phyloP scores from a whole-genome alignment of 1,140 invertebrate genomes.

The Drosophila sturtevanti region DNA sequence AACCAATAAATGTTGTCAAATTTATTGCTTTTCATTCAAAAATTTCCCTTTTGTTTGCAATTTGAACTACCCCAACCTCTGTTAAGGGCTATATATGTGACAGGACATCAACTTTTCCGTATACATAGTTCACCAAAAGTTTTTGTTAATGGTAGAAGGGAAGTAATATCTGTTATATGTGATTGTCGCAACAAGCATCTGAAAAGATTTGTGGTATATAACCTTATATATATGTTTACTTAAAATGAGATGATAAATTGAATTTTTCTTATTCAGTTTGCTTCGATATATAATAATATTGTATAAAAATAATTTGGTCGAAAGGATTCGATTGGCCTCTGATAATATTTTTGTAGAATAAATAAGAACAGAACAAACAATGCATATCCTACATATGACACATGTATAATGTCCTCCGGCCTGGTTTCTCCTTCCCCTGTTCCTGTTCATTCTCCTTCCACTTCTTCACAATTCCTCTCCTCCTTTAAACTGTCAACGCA shows the following conservation, averaged over 20 bases:
- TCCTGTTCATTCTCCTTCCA: neutral
- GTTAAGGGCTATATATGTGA: neutral
- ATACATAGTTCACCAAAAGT: neutral
- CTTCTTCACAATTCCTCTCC: slow-evolving; percentile 20
- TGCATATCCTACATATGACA: neutral
- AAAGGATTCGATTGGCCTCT: no score
- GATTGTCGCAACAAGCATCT: no score
- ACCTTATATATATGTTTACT: no score
- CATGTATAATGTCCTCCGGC: neutral
- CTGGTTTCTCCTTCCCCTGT: neutral
- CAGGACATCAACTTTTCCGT: neutral
- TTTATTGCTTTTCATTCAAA: slow-evolving; percentile 80
- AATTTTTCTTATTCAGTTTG: no score
- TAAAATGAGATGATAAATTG: no score
- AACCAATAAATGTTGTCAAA: slow-evolving; percentile 82
- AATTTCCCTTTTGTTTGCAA: slow-evolving; percentile 73
- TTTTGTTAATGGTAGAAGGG: neutral
- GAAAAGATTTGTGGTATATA: no score
- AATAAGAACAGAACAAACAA: neutral
- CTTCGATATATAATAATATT: no score
- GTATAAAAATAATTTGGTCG: no score
- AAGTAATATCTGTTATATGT: neutral
- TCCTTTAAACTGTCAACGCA: slow-evolving; percentile 67
- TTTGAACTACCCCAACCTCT: neutral
- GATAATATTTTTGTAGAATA: no score